These are phyloP conservation scores for Tragelaphus imberbis DNA, from an alignment of 2,113 vertebrate genomes.

Conservation along the genomic window DNA sequence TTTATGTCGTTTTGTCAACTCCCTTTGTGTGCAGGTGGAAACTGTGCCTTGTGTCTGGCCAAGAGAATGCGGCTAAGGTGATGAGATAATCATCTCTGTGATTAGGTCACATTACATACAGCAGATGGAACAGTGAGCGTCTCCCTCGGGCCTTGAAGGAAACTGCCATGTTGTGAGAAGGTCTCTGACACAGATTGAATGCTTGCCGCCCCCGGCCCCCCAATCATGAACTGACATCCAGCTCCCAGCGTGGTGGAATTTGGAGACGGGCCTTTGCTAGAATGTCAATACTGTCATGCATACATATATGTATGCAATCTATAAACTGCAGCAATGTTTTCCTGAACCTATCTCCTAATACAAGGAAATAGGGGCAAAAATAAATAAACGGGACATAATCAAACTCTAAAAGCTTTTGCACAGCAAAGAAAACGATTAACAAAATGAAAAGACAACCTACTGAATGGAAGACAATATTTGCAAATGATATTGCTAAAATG, in stretches of 20 bases:
- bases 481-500: background rate
- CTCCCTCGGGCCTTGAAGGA: background rate
- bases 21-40: background rate
- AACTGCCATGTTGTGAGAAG: background rate
- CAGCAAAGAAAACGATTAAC: background rate
- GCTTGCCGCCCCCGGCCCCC: background rate
- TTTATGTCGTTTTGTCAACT: background rate
- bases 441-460: background rate
- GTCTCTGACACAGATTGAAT: background rate
- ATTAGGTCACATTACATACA: background rate
- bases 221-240: background rate
- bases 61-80: background rate
- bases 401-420: background rate
- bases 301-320: background rate
- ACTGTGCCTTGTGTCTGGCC: background rate
- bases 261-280: background rate
- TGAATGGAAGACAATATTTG: background rate
- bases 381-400: background rate
- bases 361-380: background rate
- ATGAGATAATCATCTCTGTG: background rate
- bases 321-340: background rate
- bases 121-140: background rate
- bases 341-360: background rate
- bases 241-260: accelerated
- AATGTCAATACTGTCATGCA: background rate